Evolutionary conservation across 1,140 invertebrate species (phyloP).

Genomic region (Drosophila saltans): DNA sequence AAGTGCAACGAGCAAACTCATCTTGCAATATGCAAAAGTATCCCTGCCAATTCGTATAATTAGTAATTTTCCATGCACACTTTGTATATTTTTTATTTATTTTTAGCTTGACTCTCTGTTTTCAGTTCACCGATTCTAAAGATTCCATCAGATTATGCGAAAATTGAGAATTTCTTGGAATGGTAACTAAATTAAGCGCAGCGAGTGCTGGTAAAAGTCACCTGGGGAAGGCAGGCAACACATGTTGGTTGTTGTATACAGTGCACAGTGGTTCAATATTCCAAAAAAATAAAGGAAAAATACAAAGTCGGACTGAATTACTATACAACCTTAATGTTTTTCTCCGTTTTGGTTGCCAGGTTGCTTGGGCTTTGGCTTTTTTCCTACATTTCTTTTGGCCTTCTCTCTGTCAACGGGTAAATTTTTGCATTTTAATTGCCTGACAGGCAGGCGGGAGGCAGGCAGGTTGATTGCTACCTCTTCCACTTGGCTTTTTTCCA

Average conservation of each 20-base stretch:
- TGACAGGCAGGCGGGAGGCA: conserved; percentile 28
- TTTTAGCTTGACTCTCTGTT: conserved; percentile 45
- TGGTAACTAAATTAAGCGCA: conserved; percentile 57
- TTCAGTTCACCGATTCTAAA: conserved; percentile 1
- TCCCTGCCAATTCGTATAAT: conserved; percentile 58
- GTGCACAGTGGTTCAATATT: conserved; percentile 31
- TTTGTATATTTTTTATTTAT: conserved; percentile 35
- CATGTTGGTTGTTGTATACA: conserved; percentile 22
- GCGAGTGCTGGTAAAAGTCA: conserved; percentile 12
- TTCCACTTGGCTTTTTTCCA: conserved; percentile 26
- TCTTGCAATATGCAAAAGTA: conserved; percentile 56
- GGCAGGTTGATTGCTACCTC: conserved; percentile 53
- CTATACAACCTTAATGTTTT: not conserved
- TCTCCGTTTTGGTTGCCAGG: not conserved
- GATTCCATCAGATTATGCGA: conserved; percentile 44
- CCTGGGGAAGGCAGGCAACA: conserved; percentile 22
- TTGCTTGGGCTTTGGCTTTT: not conserved
- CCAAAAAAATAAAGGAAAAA: not conserved
- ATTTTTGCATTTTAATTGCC: conserved; percentile 64
- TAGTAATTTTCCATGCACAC: conserved; percentile 53
- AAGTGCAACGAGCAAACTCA: conserved; percentile 36
- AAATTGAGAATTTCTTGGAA: conserved; percentile 57
- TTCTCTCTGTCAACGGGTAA: conserved; percentile 49
- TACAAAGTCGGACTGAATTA: too few relatives aligned
- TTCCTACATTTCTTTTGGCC: conserved; percentile 14